A percentile compares a stretch with the other conserved stretches of the same genome.
Evolutionary conservation across 2,113 vertebrate genomes (phyloP).

Genomic region (Calypte anna): DNA sequence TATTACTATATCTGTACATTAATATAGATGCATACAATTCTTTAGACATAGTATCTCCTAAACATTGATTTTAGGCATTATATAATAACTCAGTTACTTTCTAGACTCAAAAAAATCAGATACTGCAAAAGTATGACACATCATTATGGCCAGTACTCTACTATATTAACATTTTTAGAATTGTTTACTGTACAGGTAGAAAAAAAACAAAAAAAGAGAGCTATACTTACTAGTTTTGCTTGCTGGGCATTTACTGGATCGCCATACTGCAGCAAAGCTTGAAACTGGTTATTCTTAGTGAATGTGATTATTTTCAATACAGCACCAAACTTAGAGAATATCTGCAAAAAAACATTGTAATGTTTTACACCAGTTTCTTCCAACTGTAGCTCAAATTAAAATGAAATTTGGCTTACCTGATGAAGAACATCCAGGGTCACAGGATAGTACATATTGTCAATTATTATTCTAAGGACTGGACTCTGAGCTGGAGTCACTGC

Average conservation of each 20-base stretch:
- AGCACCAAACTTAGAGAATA: constrained; percentile 98
- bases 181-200: background rate
- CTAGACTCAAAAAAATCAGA: background rate
- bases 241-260: constrained; percentile 94
- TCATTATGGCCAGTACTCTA: background rate
- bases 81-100: background rate
- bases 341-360: constrained; percentile 79
- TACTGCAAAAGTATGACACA: background rate
- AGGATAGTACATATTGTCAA: constrained; percentile 99
- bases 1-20: background rate
- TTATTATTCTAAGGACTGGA: constrained; percentile 96
- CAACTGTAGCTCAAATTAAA: background rate
- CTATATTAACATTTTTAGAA: background rate
- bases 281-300: constrained; percentile 99
- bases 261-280: constrained; percentile 95
- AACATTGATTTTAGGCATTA: background rate
- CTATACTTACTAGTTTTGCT: constrained; percentile 90
- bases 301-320: constrained; percentile 99
- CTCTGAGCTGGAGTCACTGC: constrained; percentile 90
- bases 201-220: background rate
- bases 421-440: constrained; percentile 97
- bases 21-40: background rate
- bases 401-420: constrained; percentile 82
- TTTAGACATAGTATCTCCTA: background rate
- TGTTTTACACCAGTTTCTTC: background rate